Base-by-base conservation (phyloP, 2,888 invertebrate genomes). In the Electrophaes corylata region DNA sequence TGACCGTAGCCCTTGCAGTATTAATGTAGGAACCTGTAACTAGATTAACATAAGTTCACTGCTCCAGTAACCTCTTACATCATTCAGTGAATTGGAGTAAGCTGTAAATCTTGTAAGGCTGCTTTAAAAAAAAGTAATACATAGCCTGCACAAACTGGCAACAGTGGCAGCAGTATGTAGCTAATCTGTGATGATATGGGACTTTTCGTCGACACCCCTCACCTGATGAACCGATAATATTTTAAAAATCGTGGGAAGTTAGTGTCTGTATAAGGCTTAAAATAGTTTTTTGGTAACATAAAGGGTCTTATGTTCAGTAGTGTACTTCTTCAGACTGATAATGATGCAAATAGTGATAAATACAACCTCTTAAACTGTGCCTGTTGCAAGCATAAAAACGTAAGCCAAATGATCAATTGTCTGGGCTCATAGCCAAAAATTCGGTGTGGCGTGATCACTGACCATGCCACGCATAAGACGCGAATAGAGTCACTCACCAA, bases 371-470 rank as follows among this genome's bases (percentile, higher is more conserved):
- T 12, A 16, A 16, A 37, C 0, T 16, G 35, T 14, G 6, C 6
- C 40, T 44, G 18, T 18, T 58, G 45, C 26, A 39, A 26, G 43
- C 50, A 52, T 51, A 47, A 59, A 59, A 54, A 59, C 29, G 74
- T 78, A 82, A 82, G 76, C 73, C 79, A 78, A 78, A 77, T 76
- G 72, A 81, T 81, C 76, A 74, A 81, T 79, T 75, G 66, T 65
- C 65, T 72, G 77, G 89, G 87, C 86, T 69, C 60, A 56, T 40
- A 56, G 82, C 88, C 89, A 88, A 84, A 71, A 67, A 79, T 81
- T 60, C 52, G 50, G 12, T 40, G 86, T 87, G 86, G 88, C 79
- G 82, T 83, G 82, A 80, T 84, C 79, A 70, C 76, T 77, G 81
- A 78, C 80, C 81, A 76, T 73, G 78, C 70, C 69, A 70, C 75